Conservation (phyloP, 2,113 vertebrate species). For the Polypterus bichir region DNA sequence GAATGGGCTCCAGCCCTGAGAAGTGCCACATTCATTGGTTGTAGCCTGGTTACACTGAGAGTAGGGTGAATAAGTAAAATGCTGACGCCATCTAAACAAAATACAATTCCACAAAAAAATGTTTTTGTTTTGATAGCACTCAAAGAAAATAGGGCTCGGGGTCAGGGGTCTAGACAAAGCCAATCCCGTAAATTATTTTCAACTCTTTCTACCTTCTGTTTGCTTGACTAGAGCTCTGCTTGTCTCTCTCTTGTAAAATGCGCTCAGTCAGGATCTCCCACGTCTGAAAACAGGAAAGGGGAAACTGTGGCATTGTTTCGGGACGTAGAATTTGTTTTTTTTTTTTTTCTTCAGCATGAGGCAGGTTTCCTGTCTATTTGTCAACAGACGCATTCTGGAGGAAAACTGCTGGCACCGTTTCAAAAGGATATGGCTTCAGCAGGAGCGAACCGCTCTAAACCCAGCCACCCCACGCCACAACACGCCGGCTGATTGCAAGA, state of each 20-base stretch:
- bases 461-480: conserved; percentile 17
- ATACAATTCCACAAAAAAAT: too few relatives aligned
- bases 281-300: conserved; percentile 21
- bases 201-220: not conserved
- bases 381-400: conserved; percentile 29
- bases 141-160: too few relatives aligned
- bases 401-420: conserved; percentile 24
- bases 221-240: not conserved
- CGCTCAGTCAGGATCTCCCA: not conserved
- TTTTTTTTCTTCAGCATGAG: conserved; percentile 6
- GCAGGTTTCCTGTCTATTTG: conserved; percentile 17
- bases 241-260: conserved; percentile 1
- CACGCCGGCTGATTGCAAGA: conserved; percentile 16
- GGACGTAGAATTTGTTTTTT: not conserved
- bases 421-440: conserved; percentile 29
- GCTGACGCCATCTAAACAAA: too few relatives aligned
- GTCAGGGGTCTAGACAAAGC: not conserved
- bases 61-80: too few relatives aligned
- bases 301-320: conserved; percentile 13
- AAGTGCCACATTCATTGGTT: too few relatives aligned
- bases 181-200: not conserved
- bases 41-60: too few relatives aligned
- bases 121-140: too few relatives aligned
- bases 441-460: conserved; percentile 26
- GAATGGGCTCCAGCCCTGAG: too few relatives aligned